A percentile compares a stretch with the other conserved stretches of the same genome.
Evolutionary conservation across 2,888 invertebrate species (phyloP).

Genomic region (Dynastes maya): DNA sequence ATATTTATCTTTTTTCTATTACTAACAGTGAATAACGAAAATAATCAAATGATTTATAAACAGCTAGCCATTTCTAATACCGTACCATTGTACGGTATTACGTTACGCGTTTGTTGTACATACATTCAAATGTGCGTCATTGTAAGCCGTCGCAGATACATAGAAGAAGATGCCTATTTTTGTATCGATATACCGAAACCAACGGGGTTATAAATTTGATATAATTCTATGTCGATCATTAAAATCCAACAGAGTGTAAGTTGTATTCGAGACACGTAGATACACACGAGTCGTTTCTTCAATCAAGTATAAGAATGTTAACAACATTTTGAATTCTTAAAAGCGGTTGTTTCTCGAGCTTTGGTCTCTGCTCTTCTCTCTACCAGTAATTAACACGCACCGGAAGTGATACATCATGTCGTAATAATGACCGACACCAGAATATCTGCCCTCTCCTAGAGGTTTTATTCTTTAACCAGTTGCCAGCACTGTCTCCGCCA

Average conservation of each 20-base stretch:
- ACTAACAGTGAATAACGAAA: conserved; percentile 23
- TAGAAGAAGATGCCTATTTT: conserved; percentile 16
- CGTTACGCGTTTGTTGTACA: background rate
- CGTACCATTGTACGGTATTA: no score
- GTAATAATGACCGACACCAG: conserved; percentile 70
- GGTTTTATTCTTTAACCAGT: conserved; percentile 60
- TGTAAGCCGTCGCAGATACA: background rate
- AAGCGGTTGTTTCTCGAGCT: conserved; percentile 52
- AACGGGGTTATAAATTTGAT: conserved; percentile 44
- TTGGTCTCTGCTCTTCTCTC: conserved; percentile 50
- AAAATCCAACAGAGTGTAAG: conserved; percentile 46
- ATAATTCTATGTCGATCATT: conserved; percentile 46
- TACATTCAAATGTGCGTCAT: background rate
- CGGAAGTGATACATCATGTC: conserved; percentile 70
- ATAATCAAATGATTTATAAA: conserved; percentile 19
- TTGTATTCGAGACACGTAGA: conserved; percentile 43
- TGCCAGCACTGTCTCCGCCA: conserved; percentile 60
- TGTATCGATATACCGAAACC: conserved; percentile 34
- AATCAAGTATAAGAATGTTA: conserved; percentile 48
- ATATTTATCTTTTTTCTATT: conserved; percentile 30
- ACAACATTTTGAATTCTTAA: conserved; percentile 52
- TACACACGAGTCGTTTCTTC: conserved; percentile 34
- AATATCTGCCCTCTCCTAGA: conserved; percentile 62
- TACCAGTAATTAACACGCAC: conserved; percentile 68
- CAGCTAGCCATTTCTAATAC: background rate